Conservation (phyloP, 2,113 vertebrate genomes). For the Ahaetulla prasina region DNA sequence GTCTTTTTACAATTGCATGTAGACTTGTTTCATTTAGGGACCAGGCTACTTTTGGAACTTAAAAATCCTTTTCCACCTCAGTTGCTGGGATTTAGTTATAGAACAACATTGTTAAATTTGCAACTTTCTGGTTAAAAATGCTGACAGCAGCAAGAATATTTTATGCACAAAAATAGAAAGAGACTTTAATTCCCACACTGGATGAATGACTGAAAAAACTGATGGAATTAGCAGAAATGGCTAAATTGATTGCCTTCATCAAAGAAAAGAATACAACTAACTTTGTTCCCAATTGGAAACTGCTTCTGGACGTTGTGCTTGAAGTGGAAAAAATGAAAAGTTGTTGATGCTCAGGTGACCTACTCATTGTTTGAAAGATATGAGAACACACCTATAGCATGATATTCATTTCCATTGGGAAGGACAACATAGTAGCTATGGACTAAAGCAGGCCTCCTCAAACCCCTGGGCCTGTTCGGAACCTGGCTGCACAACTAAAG, state of each 20-base stretch:
- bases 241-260: not conserved
- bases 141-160: not conserved
- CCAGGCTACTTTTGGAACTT: not conserved
- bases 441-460: not conserved
- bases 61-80: not conserved
- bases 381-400: not conserved
- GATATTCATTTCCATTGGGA: not conserved
- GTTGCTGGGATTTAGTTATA: not conserved
- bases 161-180: not conserved
- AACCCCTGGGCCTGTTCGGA: no score
- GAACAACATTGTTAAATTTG: not conserved
- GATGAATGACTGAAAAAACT: not conserved
- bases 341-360: not conserved
- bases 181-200: not conserved
- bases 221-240: not conserved
- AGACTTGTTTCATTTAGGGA: not conserved
- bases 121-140: not conserved
- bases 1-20: not conserved
- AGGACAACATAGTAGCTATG: not conserved
- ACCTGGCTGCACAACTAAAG: not conserved
- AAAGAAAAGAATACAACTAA: not conserved
- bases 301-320: not conserved
- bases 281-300: not conserved
- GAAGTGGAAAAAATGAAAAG: not conserved
- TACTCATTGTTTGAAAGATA: not conserved